Base-by-base conservation (phyloP, 2,797 vertebrate genomes). In the Acanthurus leucopareius region DNA sequence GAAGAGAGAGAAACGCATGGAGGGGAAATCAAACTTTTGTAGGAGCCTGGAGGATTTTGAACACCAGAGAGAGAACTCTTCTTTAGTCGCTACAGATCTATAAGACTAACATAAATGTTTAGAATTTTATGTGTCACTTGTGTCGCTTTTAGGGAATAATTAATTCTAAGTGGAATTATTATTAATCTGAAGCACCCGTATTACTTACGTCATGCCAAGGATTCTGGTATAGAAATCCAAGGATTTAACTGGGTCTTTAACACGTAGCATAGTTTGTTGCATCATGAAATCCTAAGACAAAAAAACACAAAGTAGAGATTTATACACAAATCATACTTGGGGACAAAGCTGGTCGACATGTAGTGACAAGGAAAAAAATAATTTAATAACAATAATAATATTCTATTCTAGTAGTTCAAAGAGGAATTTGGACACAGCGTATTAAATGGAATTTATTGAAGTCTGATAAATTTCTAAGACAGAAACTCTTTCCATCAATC, bases 251-350 rank as follows among this genome's bases (percentile, higher is more conserved):
- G 98, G 98, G 94, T 99, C 97, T 83, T 99, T 99, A 69, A 99
- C 95, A 81, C 98, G 94, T 54, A 99, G 90, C 98, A 99, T 99
- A 0, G 98, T 99, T 91, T 99, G 98, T 91, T 99, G 98, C 91
- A 99, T 96, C 80, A 99, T 92, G 79, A 98, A 99, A 83, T 99
- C 98, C 98, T 99, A 22, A n/a, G 0, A 73, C 17, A 75, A 0
- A 78, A 7, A 83, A 64, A 79, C 53, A 77, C 3, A 32, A 74
- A 17, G 1, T 38, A 11, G 1, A 70, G 4, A 73, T 4, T 1
- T 54, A 66, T 51, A 65, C 1, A 48, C 0, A 19, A 0, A 44
- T 0, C 10, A n/a, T 15, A 47, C 45, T 47, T 14, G 6, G 28
- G 28, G 28, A 4, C 3, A 32, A 32, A 32, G 28, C 28, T 32